Conservation (phyloP, 2,113 vertebrate species). For the Rhinogobius similis region DNA sequence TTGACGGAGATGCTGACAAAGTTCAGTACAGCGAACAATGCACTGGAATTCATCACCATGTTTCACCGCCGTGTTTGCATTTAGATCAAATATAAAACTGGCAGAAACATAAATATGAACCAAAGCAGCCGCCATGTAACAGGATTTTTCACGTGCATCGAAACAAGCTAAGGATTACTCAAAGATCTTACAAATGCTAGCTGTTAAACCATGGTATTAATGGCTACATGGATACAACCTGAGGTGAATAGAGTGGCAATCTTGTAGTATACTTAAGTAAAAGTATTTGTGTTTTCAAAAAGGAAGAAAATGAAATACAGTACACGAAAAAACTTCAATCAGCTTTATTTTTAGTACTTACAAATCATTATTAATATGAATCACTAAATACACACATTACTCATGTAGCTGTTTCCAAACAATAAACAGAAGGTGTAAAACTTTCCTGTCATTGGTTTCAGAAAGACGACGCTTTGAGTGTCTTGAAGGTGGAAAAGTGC, state of each 20-base stretch:
- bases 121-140: not conserved
- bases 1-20: slow-evolving; percentile 7
- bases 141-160: not conserved
- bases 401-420: not conserved
- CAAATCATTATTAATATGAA: too few relatives aligned
- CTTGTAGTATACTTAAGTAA: too few relatives aligned
- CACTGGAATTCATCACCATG: not conserved
- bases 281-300: too few relatives aligned
- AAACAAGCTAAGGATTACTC: not conserved
- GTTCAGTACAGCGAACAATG: not conserved
- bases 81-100: not conserved
- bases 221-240: too few relatives aligned
- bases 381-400: too few relatives aligned
- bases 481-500: too few relatives aligned
- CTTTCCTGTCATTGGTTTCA: not conserved
- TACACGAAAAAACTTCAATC: too few relatives aligned
- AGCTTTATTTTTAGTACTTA: too few relatives aligned
- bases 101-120: not conserved
- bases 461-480: too few relatives aligned
- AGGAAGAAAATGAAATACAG: too few relatives aligned
- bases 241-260: too few relatives aligned
- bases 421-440: not conserved
- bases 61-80: not conserved
- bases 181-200: not conserved
- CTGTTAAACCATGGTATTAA: not conserved